Percentiles rank a stretch among this genome's conserved stretches.
phyloP scores from a whole-genome alignment of 1,140 invertebrate genomes.

The Carposina sasakii region DNA sequence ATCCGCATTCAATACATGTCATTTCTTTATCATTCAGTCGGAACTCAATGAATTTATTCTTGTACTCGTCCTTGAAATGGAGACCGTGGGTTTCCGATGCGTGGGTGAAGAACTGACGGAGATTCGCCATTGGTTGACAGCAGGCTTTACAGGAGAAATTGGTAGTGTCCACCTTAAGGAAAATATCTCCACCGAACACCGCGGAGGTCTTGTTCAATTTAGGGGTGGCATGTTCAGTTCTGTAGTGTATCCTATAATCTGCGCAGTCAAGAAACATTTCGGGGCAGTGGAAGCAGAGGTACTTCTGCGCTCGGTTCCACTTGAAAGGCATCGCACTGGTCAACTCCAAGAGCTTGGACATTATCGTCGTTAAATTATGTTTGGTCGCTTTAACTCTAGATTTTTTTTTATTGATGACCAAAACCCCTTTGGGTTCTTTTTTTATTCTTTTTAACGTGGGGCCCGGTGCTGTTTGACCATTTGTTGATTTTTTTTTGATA shows the following conservation, averaged over 20 bases:
- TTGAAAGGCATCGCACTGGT: conserved; percentile 47
- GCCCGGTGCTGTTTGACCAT: no score
- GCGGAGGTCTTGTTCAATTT: conserved; percentile 14
- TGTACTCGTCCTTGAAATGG: conserved; percentile 14
- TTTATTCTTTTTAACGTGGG: no score
- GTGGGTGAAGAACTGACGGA: conserved; percentile 22
- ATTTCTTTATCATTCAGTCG: conserved; percentile 21
- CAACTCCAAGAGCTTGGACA: no score
- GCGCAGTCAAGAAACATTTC: conserved; percentile 28
- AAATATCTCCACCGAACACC: conserved; percentile 2
- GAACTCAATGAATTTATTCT: conserved; percentile 12
- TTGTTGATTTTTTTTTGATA: no score
- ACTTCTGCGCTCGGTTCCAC: conserved; percentile 41
- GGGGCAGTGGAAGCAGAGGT: conserved; percentile 49
- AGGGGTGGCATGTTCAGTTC: conserved; percentile 22
- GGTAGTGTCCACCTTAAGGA: conserved; percentile 25
- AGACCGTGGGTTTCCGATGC: conserved; percentile 14
- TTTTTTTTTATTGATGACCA: no score
- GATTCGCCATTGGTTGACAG: conserved; percentile 3
- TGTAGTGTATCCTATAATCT: conserved; percentile 22
- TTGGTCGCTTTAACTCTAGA: no score
- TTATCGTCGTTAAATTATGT: no score
- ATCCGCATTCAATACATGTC: conserved; percentile 23
- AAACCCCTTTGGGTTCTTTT: no score
- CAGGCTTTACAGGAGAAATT: conserved; percentile 24